Evolutionary conservation across 2,113 vertebrate species (phyloP), one percentile per base, ranked within the genome.

Genomic region (Rhipidura dahli): DNA sequence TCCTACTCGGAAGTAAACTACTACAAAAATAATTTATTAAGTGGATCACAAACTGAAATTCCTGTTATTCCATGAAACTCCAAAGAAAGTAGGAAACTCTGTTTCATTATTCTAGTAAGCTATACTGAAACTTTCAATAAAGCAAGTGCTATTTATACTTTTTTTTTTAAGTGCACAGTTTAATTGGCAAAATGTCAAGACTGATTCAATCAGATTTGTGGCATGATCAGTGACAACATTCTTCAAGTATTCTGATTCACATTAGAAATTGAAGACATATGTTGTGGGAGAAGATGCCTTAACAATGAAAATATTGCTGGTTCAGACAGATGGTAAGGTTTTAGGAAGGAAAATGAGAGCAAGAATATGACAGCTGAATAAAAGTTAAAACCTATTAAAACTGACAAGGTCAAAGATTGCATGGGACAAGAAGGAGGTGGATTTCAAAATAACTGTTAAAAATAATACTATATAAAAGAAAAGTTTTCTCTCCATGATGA

Each of bases 221-320:
- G 39, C n/a, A 81, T 31, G 60, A 47, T 78, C 3, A 2, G 44
- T 93, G 66, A 68, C 63, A 93, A 83, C 13, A 44, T 75, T 86
- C 73, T 82, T 93, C 50, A 90, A 94, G n/a, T 88, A 81, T 78
- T 82, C 73, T 77, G 57, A 73, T 85, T 93, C 71, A 57, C 54
- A 79, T 84, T 27, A 84, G 51, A 92, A 93, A 95, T 44, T 83
- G 64, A 91, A 95, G 85, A 86, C 84, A 93, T 95, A 95, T 76
- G 56, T 77, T 94, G 44, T 53, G 28, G 77, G 73, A 95, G 47
- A 92, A 95, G 77, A 91, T 89, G 71, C 27, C 50, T 90, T 89
- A 82, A 80, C 85, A 94, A 85, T 87, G 68, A 96, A 97, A 97
- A 96, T 94, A 95, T 89, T 91, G 73, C 68, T 97, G 86, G 20